Evolutionary conservation across 2,888 invertebrate genomes (phyloP), one percentile per base, ranked within the genome.

Genomic region (Tholera decimalis): DNA sequence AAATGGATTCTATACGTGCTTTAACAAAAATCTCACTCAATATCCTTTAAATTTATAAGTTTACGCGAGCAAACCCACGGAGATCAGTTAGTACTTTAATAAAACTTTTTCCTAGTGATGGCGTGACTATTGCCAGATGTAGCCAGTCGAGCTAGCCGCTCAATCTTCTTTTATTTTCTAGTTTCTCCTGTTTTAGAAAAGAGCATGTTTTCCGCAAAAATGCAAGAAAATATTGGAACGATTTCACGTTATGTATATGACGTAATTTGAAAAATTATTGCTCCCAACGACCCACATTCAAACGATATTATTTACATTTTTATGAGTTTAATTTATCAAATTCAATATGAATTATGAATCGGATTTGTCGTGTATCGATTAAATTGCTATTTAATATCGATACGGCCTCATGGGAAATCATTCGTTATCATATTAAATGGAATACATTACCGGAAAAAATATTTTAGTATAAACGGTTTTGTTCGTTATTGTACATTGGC

Each of bases 371-470:
- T 82, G 83, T 86, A 85, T 79, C 74, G 72, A 83, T 88, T 86
- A 86, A 88, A 87, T 87, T 85, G 83, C 77, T 87, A 84, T 88
- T 87, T 87, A 86, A 89, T 88, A 86, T 83, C 75, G 83, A 80
- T 74, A 74, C 67, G 61, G 64, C 63, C 92, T 82, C 88, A 22
- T 43, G 92, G 93, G 93, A 93, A 93, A 93, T 93, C 91, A 91
- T 83, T 89, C 82, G 83, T 83, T 82, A 82, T 83, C 76, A 74
- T 77, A 82, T 73, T 72, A 82, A 78, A 82, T 72, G 72, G 72
- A 73, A 79, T 77, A 82, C 69, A 59, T 77, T 71, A 74, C 58
- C n/a, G 59, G 61, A 57, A 73, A n/a, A 73, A 73, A 74, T 80
- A 69, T 69, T 73, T 71, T 75, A 71, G 77, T 69, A n/a, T 63